Evolutionary conservation across 2,888 invertebrate species (phyloP), one percentile per base, ranked within the genome.

Genomic region (Torymus auratus): DNA sequence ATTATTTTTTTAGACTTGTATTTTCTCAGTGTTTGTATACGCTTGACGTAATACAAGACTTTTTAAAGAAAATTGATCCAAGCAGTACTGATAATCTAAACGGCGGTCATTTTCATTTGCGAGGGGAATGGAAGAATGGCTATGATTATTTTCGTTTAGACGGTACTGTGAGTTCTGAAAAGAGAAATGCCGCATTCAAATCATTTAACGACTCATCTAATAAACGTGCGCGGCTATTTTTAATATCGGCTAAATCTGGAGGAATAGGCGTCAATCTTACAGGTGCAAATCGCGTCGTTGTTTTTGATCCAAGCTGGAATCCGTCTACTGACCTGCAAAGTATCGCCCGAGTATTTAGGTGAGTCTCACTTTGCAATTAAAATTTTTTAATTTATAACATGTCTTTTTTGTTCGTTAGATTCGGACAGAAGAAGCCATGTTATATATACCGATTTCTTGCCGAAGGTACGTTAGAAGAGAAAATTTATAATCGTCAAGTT

Each of bases 401-500:
- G 20, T 69, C 50, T n/a, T 20, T 70, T 65, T 0, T 53, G 20
- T 55, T 50, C 3, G 10, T 10, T 50, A 82, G 99, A 72, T 98
- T 98, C 91, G 99, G 99, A 0, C 99, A 99, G 91, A 95, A 93
- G 83, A 99, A 99, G 89, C 98, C 98, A 0, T 97, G 97, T 88
- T 99, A 98, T 88, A 94, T 99, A 62, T 99, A 99, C 92, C 93
- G 99, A 85, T 96, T 99, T 88, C 93, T 99, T 56, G 96, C 97
- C 17, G 89, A 96, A 95, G 98, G 98, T 17, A 97, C 98, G 53
- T 98, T 99, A 98, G 99, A 99, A 88, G 98, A 98, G 91, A 97
- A 98, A 90, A 96, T 99, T 72, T 99, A 98, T 91, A 97, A 98
- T 91, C 94, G 98, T 0, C 98, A 99, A 92, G 97, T 99, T 73